These are phyloP conservation scores for Drosophila phalerata DNA, from an alignment of 2,888 invertebrate species.

Conservation along the genomic window DNA sequence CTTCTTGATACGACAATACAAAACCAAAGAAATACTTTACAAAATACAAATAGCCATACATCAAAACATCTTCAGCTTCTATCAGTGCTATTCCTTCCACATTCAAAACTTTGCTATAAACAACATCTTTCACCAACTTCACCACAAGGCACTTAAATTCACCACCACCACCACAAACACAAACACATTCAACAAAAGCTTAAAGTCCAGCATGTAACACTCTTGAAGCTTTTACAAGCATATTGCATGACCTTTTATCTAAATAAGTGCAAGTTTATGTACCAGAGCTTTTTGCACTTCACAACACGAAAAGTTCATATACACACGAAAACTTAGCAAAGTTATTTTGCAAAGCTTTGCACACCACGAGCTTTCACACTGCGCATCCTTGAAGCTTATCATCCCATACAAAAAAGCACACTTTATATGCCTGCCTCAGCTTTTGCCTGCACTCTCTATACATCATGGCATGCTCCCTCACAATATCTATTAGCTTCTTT, in stretches of 20 bases:
- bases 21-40: not conserved
- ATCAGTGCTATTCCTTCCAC: not conserved
- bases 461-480: conserved; percentile 1
- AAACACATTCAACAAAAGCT: conserved; percentile 7
- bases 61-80: conserved; percentile 13
- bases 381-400: not conserved
- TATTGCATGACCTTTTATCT: conserved; percentile 2
- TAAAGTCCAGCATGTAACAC: conserved; percentile 25
- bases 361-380: not conserved
- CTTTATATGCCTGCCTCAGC: not conserved
- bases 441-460: conserved; percentile 1
- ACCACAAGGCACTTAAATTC: conserved; percentile 5
- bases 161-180: conserved; percentile 14
- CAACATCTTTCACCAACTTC: conserved; percentile 3
- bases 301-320: not conserved
- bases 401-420: not conserved
- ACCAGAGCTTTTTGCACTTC: conserved; percentile 4
- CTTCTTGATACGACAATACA: conserved; percentile 1
- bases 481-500: not conserved
- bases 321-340: not conserved
- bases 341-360: not conserved
- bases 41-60: not conserved
- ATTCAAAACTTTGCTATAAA: conserved; percentile 16
- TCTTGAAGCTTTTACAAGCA: conserved; percentile 24
- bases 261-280: not conserved